Percentiles rank a stretch among this genome's conserved stretches.
Conservation (phyloP, 1,140 invertebrate genomes). For the Laupala kohalensis region DNA sequence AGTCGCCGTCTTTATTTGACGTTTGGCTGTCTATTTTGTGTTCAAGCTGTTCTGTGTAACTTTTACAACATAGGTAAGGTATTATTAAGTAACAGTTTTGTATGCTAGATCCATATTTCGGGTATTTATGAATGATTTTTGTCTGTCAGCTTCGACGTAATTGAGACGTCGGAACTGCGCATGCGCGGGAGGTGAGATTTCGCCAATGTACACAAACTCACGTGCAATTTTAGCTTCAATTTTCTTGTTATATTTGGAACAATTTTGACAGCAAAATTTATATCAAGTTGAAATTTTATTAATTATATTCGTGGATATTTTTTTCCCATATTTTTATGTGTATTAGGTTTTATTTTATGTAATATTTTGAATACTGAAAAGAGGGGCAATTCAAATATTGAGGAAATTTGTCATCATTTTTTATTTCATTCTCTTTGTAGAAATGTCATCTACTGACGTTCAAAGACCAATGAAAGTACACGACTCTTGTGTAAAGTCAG, state of each 20-base stretch:
- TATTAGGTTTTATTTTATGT: background rate
- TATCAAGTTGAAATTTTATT: background rate
- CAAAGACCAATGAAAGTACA: slow-evolving; percentile 10
- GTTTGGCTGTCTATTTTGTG: background rate
- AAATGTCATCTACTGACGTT: slow-evolving; percentile 10
- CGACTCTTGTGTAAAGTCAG: background rate
- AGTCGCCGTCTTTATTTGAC: background rate
- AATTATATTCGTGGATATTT: background rate
- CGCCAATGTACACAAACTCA: slow-evolving; percentile 13
- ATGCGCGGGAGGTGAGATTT: background rate
- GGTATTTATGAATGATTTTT: too few species aligned
- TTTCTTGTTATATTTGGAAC: background rate
- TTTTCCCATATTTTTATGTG: background rate
- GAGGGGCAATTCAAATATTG: too few species aligned
- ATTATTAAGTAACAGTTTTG: too few species aligned
- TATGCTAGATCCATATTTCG: too few species aligned
- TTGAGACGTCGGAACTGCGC: slow-evolving; percentile 4
- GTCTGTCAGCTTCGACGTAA: background rate
- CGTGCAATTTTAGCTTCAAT: background rate
- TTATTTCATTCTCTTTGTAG: background rate
- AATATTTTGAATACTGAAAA: too few species aligned
- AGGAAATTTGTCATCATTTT: too few species aligned
- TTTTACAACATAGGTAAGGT: too few species aligned
- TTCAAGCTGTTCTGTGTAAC: background rate
- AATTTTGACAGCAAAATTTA: background rate